Evolutionary conservation across 1,140 invertebrate genomes (phyloP).

Genomic region (Diabrotica undecimpunctata): DNA sequence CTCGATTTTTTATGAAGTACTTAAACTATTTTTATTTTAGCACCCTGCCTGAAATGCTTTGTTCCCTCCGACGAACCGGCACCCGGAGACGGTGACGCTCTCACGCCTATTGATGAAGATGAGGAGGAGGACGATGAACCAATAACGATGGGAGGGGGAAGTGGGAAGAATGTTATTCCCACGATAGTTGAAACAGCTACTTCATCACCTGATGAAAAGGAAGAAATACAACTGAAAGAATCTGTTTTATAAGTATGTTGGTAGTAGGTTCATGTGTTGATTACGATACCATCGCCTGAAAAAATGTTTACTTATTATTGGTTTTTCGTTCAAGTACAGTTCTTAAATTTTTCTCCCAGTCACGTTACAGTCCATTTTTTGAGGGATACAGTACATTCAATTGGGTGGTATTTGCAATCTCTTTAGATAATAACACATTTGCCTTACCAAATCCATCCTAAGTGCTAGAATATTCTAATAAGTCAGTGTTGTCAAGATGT

Average conservation of each 20-base stretch:
- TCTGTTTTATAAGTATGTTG: conserved; percentile 56
- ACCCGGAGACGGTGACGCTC: conserved; percentile 60
- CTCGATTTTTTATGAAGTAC: no score
- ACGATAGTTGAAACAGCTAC: conserved; percentile 52
- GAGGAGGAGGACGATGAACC: conserved; percentile 71
- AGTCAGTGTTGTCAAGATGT: no score
- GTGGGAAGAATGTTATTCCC: conserved; percentile 39
- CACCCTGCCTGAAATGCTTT: conserved; percentile 69
- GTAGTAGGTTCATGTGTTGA: neutral
- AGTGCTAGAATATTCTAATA: no score
- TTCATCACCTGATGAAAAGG: conserved; percentile 56
- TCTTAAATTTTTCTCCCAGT: no score
- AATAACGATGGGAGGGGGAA: conserved; percentile 57
- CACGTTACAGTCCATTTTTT: no score
- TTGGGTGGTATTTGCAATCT: no score
- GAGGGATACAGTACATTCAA: no score
- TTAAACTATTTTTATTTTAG: conserved; percentile 47
- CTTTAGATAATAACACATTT: no score
- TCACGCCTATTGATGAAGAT: conserved; percentile 78
- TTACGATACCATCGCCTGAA: neutral
- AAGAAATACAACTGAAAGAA: conserved; percentile 65
- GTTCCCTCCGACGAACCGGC: conserved; percentile 50
- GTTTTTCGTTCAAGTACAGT: neutral
- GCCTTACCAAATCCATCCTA: no score
- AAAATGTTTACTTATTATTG: neutral